phyloP scores from a whole-genome alignment of 2,888 invertebrate species.

The Caradrina kadenii region DNA sequence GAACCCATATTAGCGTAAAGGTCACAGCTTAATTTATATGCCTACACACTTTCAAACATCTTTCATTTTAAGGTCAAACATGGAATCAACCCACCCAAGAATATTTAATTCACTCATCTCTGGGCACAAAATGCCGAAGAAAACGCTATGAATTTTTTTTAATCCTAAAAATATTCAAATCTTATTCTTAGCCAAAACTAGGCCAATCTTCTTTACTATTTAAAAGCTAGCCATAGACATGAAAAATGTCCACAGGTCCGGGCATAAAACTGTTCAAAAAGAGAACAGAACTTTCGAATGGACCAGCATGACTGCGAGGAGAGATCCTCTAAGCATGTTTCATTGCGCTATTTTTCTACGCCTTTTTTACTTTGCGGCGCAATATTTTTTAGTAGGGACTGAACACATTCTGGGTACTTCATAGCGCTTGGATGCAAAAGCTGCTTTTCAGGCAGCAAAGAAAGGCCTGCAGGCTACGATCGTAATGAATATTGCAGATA shows the following conservation, averaged over 20 bases:
- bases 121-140: background rate
- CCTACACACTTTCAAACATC: constrained; percentile 12
- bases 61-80: constrained; percentile 6
- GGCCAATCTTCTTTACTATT: constrained; percentile 30
- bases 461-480: constrained; percentile 56
- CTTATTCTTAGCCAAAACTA: constrained; percentile 19
- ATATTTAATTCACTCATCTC: background rate
- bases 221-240: constrained; percentile 43
- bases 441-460: constrained; percentile 65
- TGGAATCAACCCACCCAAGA: background rate
- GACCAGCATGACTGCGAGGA: constrained; percentile 49
- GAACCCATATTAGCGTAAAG: constrained; percentile 24
- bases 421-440: constrained; percentile 64
- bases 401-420: constrained; percentile 64
- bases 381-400: constrained; percentile 67
- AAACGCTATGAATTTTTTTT: background rate
- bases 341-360: constrained; percentile 61
- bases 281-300: constrained; percentile 41
- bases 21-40: constrained; percentile 17
- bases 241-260: constrained; percentile 37
- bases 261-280: constrained; percentile 34
- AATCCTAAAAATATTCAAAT: too few relatives aligned
- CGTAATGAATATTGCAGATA: constrained; percentile 61
- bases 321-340: constrained; percentile 59
- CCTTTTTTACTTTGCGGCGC: constrained; percentile 61